phyloP scores from a whole-genome alignment of 64 coral and sea anemone genomes.

The Platygyra sinensis region DNA sequence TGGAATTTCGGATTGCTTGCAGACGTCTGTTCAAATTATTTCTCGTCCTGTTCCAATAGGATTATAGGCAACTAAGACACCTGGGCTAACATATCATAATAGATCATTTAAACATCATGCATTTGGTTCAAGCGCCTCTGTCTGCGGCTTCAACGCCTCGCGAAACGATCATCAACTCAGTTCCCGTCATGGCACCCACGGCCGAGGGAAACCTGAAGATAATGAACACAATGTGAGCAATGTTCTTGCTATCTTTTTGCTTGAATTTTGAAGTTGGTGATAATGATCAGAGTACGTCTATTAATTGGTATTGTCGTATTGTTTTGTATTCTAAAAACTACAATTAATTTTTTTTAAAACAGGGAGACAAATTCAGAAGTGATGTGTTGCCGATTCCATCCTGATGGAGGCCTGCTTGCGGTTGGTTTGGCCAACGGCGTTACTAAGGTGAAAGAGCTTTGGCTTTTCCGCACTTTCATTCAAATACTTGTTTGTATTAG shows the following conservation, averaged over 20 bases:
- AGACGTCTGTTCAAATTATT: not conserved
- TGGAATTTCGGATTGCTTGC: not conserved
- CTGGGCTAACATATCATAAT: slow-evolving; percentile 47
- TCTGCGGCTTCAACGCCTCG: slow-evolving; percentile 61
- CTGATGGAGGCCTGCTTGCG: slow-evolving; percentile 77
- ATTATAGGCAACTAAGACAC: slow-evolving; percentile 20
- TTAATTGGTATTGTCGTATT: not conserved
- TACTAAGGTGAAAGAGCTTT: slow-evolving; percentile 64
- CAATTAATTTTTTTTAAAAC: slow-evolving; percentile 11
- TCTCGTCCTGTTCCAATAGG: slow-evolving; percentile 29
- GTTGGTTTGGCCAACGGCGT: slow-evolving; percentile 87
- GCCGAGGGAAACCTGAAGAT: slow-evolving; percentile 91
- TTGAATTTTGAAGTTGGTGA: not conserved
- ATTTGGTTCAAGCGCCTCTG: slow-evolving; percentile 74
- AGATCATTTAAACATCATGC: slow-evolving; percentile 57
- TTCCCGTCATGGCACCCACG: slow-evolving; percentile 43
- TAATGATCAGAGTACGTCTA: not conserved
- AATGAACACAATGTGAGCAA: slow-evolving; percentile 79
- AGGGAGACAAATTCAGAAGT: slow-evolving; percentile 96
- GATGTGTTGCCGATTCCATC: slow-evolving; percentile 97
- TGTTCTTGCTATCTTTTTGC: not conserved
- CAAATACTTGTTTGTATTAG: not conserved
- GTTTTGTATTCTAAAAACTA: not conserved
- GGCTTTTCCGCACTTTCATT: not conserved
- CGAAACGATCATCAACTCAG: slow-evolving; percentile 25